Evolutionary conservation across 1,140 invertebrate genomes (phyloP), one percentile per base, ranked within the genome.

Genomic region (Brachionus koreanus): DNA sequence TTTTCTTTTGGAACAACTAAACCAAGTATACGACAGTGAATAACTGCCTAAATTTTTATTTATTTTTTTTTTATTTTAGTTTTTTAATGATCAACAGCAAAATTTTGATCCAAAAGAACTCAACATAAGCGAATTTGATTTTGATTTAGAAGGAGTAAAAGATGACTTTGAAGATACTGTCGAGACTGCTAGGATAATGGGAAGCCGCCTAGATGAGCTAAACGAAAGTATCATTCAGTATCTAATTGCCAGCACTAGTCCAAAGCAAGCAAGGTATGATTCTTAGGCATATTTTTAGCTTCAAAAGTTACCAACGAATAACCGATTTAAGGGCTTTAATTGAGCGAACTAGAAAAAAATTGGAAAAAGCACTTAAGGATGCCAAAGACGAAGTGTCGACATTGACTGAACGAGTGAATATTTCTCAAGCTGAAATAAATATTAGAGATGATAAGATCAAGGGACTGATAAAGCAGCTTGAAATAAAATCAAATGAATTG

Each of bases 371-470:
- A 23, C n/a, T 65, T 25, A 63, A 65, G 46, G 77, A 82, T 23
- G 33, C 63, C 13, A 63, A 42, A 67, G 77, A 82, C n/a, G 52
- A 82, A 42, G 7, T 82, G 35, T 43, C 57, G 9, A 29, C 19
- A 67, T 43, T 69, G 49, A n/a, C 49, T 16, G 76, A 79, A 12
- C 43, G 76, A 57, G 23, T 79, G 25, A 79, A 57, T 33, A 37
- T 61, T 61, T 29, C n/a, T 13, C 49, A 79, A 65, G 35, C 76
- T 19, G 76, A 79, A 29, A 12, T 79, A 61, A 39, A 61, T 61
- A 35, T 79, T 4, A 79, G 76, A 61, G 76, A 79, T 61, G 76
- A 79, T 39, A 57, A 79, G 25, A 79, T 79, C 10, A 79, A 79
- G 42, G 23, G 7, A 39, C 13, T 79, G 16, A 79, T 79, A 33